A percentile compares a stretch with the other conserved stretches of the same genome.
phyloP scores from a whole-genome alignment of 2,113 vertebrate genomes.

The Gadus macrocephalus region DNA sequence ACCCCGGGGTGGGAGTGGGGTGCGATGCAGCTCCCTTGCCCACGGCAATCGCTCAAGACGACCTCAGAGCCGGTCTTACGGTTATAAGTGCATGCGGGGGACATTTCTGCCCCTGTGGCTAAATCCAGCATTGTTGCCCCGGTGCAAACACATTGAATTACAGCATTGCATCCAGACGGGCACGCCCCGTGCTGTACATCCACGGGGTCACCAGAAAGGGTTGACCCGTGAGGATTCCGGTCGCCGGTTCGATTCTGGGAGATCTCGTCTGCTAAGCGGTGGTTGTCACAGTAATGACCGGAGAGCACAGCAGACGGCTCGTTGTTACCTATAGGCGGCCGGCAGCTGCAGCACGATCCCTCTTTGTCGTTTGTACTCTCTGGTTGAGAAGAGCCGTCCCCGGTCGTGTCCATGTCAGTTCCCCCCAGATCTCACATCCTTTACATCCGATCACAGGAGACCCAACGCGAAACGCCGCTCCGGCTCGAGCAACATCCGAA shows the following conservation, averaged over 20 bases:
- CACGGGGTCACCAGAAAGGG: not conserved
- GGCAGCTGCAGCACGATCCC: not conserved
- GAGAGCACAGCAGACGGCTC: not conserved
- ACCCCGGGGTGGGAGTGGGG: too few relatives aligned
- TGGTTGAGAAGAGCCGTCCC: conserved; percentile 24
- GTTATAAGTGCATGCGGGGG: conserved; percentile 7
- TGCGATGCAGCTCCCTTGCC: too few relatives aligned
- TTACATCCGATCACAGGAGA: not conserved
- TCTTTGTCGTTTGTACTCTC: conserved; percentile 14
- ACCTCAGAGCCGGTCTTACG: conserved; percentile 1
- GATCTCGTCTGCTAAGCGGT: not conserved
- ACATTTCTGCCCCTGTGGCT: conserved; percentile 17
- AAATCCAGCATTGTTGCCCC: conserved; percentile 21
- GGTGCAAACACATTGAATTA: not conserved
- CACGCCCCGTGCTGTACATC: not conserved
- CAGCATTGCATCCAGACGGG: not conserved
- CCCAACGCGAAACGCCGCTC: not conserved
- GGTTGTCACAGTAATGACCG: not conserved
- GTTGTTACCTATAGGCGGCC: not conserved
- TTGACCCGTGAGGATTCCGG: not conserved
- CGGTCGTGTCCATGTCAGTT: conserved; percentile 40
- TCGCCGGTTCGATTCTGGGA: not conserved
- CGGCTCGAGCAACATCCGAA: not conserved
- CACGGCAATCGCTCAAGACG: not conserved
- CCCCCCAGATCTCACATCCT: conserved; percentile 15